Evolutionary conservation across 2,113 vertebrate genomes (phyloP).

Genomic region (Oxygymnocypris stewartii): DNA sequence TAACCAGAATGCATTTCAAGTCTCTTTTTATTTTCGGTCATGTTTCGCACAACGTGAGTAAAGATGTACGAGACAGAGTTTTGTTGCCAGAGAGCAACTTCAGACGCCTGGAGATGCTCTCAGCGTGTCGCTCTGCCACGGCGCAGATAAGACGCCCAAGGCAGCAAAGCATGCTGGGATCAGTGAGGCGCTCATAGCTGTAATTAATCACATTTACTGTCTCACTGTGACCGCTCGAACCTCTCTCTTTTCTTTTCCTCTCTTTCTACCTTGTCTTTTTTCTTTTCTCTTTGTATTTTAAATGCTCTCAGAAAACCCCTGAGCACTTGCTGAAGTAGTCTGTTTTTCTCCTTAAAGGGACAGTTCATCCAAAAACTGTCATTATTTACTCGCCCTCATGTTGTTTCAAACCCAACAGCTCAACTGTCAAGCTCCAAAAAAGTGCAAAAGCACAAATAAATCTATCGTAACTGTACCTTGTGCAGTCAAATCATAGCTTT

Average conservation of each 20-base stretch:
- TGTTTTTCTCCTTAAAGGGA: background rate
- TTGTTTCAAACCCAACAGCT: background rate
- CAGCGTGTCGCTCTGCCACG: slow-evolving; percentile 42
- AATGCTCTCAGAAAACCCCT: background rate
- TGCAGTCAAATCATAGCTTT: background rate
- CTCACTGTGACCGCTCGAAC: slow-evolving; percentile 26
- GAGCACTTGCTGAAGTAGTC: background rate
- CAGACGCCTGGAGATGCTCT: slow-evolving; percentile 38
- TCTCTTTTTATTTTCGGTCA: background rate
- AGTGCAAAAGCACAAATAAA: background rate
- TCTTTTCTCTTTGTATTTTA: background rate
- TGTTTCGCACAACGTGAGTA: slow-evolving; percentile 3
- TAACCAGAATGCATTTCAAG: slow-evolving; percentile 16
- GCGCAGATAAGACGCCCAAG: slow-evolving; percentile 15
- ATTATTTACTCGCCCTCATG: background rate
- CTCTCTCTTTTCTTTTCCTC: slow-evolving; percentile 2
- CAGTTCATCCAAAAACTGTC: background rate
- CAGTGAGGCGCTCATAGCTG: slow-evolving; percentile 16
- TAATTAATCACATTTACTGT: slow-evolving; percentile 57
- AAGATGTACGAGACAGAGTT: slow-evolving; percentile 9
- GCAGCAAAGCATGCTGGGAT: slow-evolving; percentile 41
- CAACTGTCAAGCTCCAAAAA: background rate
- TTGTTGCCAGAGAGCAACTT: slow-evolving; percentile 18
- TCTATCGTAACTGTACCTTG: background rate
- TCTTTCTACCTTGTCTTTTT: slow-evolving; percentile 24